Conservation (phyloP, 2,113 vertebrate species). For the Phylloscopus trochiloides region DNA sequence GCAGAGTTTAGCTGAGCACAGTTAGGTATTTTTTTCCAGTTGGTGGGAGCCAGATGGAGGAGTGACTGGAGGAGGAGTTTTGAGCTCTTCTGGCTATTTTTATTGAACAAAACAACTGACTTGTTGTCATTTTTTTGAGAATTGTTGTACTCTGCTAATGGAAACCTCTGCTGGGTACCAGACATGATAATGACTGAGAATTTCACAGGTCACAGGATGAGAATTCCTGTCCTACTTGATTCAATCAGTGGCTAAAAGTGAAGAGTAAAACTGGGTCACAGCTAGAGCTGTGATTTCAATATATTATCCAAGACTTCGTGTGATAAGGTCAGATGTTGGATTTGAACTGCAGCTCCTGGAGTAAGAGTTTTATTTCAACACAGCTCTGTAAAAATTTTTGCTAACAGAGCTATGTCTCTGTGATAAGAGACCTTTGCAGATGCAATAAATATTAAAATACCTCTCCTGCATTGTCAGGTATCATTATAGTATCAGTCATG, state of each 20-base stretch:
- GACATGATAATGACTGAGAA: neutral
- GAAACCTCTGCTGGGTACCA: neutral
- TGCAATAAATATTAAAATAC: neutral
- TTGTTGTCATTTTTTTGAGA: neutral
- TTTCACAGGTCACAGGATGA: neutral
- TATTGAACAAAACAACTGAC: neutral
- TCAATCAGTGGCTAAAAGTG: neutral
- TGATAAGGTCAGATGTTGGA: neutral
- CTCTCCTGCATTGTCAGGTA: neutral
- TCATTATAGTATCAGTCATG: neutral
- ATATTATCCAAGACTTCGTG: neutral
- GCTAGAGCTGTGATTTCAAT: neutral
- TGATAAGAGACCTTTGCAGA: neutral
- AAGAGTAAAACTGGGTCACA: neutral
- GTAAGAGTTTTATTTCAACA: neutral
- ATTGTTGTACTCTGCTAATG: neutral
- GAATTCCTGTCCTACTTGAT: neutral
- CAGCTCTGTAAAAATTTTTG: neutral
- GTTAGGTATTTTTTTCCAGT: constrained; percentile 61
- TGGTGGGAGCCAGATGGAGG: constrained; percentile 48
- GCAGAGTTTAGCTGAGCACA: constrained; percentile 42
- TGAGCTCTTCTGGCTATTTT: neutral
- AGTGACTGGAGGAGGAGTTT: constrained; percentile 33
- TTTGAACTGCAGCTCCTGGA: neutral
- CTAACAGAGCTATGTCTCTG: neutral